phyloP scores from a whole-genome alignment of 1,140 invertebrate genomes.

The Hylyphantes graminicola region DNA sequence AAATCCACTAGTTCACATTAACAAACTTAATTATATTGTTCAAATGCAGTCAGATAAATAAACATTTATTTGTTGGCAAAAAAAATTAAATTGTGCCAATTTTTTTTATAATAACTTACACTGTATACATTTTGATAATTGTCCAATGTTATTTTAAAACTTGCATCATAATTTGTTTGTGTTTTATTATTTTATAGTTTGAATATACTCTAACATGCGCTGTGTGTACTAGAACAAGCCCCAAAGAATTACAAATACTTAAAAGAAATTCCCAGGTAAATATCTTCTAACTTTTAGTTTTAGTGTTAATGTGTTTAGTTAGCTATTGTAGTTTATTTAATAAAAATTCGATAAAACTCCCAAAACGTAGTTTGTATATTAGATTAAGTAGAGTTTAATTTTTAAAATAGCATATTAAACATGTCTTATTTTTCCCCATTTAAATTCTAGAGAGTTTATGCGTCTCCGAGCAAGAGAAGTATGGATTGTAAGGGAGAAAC shows the following conservation, averaged over 20 bases:
- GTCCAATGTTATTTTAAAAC: too few species aligned
- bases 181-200: conserved; percentile 73
- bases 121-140: too few species aligned
- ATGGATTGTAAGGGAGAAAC: conserved; percentile 99
- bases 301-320: background rate
- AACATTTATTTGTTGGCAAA: too few species aligned
- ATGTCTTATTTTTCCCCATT: too few species aligned
- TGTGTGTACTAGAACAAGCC: conserved; percentile 96
- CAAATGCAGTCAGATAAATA: too few species aligned
- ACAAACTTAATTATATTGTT: too few species aligned
- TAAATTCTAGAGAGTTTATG: conserved; percentile 82
- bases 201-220: conserved; percentile 97
- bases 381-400: background rate
- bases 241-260: conserved; percentile 94
- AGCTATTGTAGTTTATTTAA: background rate
- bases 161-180: conserved; percentile 1
- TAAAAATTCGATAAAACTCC: background rate
- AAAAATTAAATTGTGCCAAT: too few species aligned
- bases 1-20: too few species aligned
- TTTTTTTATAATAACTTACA: too few species aligned
- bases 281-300: conserved; percentile 38
- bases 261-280: conserved; percentile 88
- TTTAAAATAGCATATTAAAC: too few species aligned
- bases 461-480: conserved; percentile 91
- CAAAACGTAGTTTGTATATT: background rate